Evolutionary conservation across 2,797 vertebrate genomes (phyloP), one percentile per base, ranked within the genome.

Genomic region (Yasuhikotakia modesta): DNA sequence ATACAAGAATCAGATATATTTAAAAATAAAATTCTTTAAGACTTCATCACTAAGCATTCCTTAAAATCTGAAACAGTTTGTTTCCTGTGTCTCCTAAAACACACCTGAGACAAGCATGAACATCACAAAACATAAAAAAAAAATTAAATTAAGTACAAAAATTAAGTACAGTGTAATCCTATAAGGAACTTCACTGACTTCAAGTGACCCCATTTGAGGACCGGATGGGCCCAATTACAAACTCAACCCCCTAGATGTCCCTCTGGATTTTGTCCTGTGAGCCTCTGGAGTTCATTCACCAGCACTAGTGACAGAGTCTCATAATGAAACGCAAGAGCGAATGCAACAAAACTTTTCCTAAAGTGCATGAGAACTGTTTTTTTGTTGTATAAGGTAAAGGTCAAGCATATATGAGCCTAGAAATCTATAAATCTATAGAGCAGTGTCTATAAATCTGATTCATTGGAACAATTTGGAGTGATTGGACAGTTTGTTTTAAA

Each of bases 211-310:
- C 92, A 86, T 87, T 83, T 76, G 75, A 87, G 87, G 89, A 90
- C 87, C 83, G 84, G 88, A 92, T 91, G 88, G 84, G 87, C 83
- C 90, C 89, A 92, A 93, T 93, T 93, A 93, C 82, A 82, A 87
- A 88, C 89, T 85, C 85, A 70, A n/a, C n/a, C n/a, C n/a, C n/a
- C n/a, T n/a, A 73, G 60, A 50, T 87, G 70, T 24, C 65, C 50
- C 22, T 60, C 73, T 68, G 74, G 57, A 79, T 55, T 58, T 14
- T 67, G 60, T 70, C 52, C 73, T 57, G 45, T 79, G 32, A 78
- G 79, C 87, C 86, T 89, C 67, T 53, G 30, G 63, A 81, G 75
- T 87, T 86, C 85, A 85, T 82, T 82, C 86, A 81, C 39, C 39
- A 43, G 76, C 77, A 74, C 70, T 90, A 92, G 93, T 92, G 89